Conservation (phyloP, 2,113 vertebrate genomes). For the Myxocyprinus asiaticus region DNA sequence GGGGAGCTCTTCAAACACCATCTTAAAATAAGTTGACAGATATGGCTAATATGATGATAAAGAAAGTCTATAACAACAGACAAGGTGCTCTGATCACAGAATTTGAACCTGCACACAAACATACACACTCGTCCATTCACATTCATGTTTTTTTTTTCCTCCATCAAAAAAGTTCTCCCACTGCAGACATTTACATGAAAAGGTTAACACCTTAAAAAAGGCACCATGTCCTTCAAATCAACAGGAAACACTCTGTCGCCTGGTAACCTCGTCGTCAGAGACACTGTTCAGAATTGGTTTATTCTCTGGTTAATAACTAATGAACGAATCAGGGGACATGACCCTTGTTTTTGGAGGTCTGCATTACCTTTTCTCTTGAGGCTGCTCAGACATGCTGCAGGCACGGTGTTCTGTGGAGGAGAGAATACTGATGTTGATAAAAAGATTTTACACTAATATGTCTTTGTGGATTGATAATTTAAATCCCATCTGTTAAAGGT, state of each 20-base stretch:
- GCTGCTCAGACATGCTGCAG: constrained; percentile 74
- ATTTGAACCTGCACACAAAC: background rate
- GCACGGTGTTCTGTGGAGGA: constrained; percentile 81
- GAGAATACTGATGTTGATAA: constrained; percentile 26
- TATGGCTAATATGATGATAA: background rate
- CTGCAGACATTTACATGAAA: background rate
- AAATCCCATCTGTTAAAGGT: background rate
- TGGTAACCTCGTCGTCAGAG: constrained; percentile 52
- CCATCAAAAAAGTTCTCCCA: background rate
- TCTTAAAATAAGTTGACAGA: constrained; percentile 5
- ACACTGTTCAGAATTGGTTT: background rate
- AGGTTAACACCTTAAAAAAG: constrained; percentile 8
- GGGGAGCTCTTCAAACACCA: background rate
- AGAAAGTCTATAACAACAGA: background rate
- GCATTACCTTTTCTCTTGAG: constrained; percentile 85
- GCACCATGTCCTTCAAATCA: background rate
- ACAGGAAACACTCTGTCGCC: constrained; percentile 48
- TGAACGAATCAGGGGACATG: no score
- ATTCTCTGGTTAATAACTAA: no score
- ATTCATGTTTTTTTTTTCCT: background rate
- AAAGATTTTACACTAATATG: background rate
- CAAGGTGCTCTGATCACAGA: background rate
- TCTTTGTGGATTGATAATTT: background rate
- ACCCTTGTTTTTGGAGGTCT: background rate
- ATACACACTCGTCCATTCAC: background rate